Base-by-base conservation (phyloP, 2,113 vertebrate species). In the Solea solea region DNA sequence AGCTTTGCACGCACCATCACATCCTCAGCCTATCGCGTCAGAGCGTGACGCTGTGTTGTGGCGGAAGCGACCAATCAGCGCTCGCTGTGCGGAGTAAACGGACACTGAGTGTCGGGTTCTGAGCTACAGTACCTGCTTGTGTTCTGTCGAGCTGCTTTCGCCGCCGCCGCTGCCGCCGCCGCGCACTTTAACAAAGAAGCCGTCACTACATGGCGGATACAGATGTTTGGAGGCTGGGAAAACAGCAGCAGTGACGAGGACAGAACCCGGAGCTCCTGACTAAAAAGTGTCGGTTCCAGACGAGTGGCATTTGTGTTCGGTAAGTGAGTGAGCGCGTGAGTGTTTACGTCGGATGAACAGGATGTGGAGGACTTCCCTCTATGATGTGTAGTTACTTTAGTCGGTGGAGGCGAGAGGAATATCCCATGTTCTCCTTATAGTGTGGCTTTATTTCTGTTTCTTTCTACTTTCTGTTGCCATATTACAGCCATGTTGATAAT, bases 101-200 rank as follows among this genome's bases (percentile, higher is more conserved):
- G 73, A 84, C 52, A 66, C 72, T 58, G 16, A 41, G 58, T 72
- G 1, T 80, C 74, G 66, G 56, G 56, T 59, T 45, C 28, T n/a
- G 34, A 59, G 46, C 58, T 55, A 21, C 21, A 21, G 21, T 21
- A 59, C 46, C 58, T 69, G 72, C 40, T 66, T 66, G 61, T 72
- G 8, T 62, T 66, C 64, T 72, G 8, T 62, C 49, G 63, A 82
- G 58, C 76, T 59, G 61, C 59, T 64, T 21, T 21, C 21, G 21
- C 21, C 21, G 81, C 76, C 14, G 11, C 45, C 12, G 2, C 44
- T 75, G 68, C 9, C 66, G 74, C 48, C 3, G 81, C 76, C 14
- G 11, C 45, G 1, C 9, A 48, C 45, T 12, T 4, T 4, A 88
- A 93, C 91, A 92, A 93, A 93, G 90, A 84, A 79, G 49, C 42